Evolutionary conservation across 1,140 invertebrate species (phyloP), one percentile per base, ranked within the genome.

Genomic region (Orchestia grillus): DNA sequence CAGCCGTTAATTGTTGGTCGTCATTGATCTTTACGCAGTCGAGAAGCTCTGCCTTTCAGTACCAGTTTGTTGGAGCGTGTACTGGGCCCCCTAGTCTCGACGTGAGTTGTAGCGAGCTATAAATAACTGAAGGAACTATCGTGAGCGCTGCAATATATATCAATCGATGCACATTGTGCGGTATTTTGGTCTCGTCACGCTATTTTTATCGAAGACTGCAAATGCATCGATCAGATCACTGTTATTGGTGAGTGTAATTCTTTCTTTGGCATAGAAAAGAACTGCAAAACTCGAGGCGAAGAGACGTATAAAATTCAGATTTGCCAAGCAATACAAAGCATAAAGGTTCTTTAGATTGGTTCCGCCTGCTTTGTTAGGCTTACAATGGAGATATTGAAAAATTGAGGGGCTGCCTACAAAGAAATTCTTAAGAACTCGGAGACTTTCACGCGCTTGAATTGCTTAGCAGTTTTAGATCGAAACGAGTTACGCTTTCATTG

Each of bases 151-250:
- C 62, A 77, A 77, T 77, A 77, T 77, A 77, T 36, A 77, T 77
- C 62, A 77, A 77, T 36, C 62, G 62, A 77, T 77, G 11, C 62
- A 36, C 62, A 77, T 77, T 77, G 62, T 77, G 28, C 11, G 28
- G 62, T 36, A 77, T 77, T 77, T 77, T 77, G 62, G 28, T 77
- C 15, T 77, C 62, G 62, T 77, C 62, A 77, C 62, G 62, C 62
- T 77, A 77, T 77, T 77, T 77, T 77, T 77, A 77, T 77, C 62
- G 62, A 77, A 77, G 62, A 77, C 62, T 77, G 62, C 28, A 77
- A 77, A 77, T 28, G 36, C 36, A 77, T 19, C 11, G 15, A 19
- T 77, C 62, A 36, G 62, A 77, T 28, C 1, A 77, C 62, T 77
- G 62, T 28, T 77, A 23, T 36, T 77, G 62, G 62, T 77, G 62